These are phyloP conservation scores for Cyprinella venusta DNA, from an alignment of 2,797 vertebrate genomes.

Conservation along the genomic window DNA sequence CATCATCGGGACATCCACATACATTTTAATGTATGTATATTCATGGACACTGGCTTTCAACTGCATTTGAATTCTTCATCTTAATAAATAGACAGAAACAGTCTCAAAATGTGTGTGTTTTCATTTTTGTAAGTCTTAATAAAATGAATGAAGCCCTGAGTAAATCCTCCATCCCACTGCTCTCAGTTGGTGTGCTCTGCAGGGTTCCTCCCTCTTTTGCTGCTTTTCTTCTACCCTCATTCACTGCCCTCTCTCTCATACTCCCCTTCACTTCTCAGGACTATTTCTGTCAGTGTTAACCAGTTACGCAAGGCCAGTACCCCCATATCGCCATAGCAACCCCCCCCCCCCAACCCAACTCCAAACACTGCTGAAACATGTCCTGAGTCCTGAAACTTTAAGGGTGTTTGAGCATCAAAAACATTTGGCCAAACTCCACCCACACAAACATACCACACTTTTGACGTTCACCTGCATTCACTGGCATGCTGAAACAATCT, in stretches of 20 bases:
- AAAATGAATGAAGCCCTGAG: conserved; percentile 5
- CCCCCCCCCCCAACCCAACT: too few species aligned
- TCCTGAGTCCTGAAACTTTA: conserved; percentile 27
- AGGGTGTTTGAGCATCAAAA: background rate
- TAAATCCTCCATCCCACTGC: background rate
- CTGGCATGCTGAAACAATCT: conserved; percentile 15
- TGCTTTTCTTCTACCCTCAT: conserved; percentile 26
- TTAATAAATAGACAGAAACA: background rate
- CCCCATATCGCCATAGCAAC: conserved; percentile 53
- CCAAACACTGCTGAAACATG: conserved; percentile 47
- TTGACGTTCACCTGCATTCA: conserved; percentile 17
- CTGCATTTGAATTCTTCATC: background rate
- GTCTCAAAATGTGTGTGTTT: background rate
- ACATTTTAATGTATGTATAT: background rate
- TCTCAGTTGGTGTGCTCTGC: conserved; percentile 40
- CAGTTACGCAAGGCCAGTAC: conserved; percentile 53
- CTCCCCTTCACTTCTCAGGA: conserved; percentile 45
- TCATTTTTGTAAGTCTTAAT: background rate
- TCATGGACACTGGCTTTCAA: background rate
- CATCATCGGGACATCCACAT: background rate
- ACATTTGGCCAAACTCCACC: conserved; percentile 13
- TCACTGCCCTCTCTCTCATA: conserved; percentile 28
- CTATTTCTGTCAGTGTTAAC: conserved; percentile 53
- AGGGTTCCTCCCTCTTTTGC: conserved; percentile 47
- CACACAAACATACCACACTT: background rate